Conservation (phyloP, 2,113 vertebrate genomes). For the Microtus richardsoni region DNA sequence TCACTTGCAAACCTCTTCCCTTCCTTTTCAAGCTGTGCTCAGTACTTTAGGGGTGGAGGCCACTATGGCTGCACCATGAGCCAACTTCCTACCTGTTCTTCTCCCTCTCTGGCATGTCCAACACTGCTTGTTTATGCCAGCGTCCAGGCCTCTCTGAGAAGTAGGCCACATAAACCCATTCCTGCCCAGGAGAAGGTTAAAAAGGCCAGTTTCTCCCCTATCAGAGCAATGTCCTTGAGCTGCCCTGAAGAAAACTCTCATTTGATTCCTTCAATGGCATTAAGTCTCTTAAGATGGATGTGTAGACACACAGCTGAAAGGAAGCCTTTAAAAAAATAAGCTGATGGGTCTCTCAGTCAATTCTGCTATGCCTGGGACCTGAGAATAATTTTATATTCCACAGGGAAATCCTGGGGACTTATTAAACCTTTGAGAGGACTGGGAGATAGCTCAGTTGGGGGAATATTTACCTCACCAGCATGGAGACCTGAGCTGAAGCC, state of each 20-base stretch:
- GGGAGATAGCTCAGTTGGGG: not conserved
- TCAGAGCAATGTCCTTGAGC: not conserved
- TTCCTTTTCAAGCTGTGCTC: not conserved
- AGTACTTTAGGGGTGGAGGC: not conserved
- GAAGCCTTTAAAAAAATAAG: not conserved
- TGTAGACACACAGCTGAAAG: not conserved
- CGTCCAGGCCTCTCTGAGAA: not conserved
- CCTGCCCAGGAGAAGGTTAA: not conserved
- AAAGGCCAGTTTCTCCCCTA: not conserved
- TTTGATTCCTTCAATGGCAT: not conserved
- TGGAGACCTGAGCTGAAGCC: not conserved
- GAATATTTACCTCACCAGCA: not conserved
- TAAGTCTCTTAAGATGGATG: not conserved
- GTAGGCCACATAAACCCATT: not conserved
- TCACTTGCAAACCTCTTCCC: not conserved
- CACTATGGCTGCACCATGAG: not conserved
- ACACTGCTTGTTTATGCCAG: too few relatives aligned
- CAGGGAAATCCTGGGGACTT: not conserved
- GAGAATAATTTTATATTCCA: not conserved
- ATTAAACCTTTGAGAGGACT: not conserved
- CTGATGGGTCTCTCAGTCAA: not conserved
- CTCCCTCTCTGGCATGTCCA: not conserved
- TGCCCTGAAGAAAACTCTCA: not conserved
- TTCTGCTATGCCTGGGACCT: not conserved
- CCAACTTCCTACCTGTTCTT: not conserved